These are phyloP conservation scores for Eupleurogrammus muticus DNA, from an alignment of 2,797 vertebrate species.

Conservation along the genomic window DNA sequence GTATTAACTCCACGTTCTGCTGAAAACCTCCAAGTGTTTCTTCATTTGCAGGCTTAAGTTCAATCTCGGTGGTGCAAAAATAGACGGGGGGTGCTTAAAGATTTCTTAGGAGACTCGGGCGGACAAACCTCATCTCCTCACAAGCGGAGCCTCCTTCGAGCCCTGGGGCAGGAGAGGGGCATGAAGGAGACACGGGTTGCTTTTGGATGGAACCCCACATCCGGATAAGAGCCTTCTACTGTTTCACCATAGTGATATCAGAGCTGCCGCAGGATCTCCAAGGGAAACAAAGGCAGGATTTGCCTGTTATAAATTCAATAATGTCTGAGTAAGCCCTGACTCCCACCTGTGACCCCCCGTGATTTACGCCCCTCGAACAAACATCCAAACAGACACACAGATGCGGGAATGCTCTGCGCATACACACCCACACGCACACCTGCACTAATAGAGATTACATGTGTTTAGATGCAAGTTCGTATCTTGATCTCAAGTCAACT, in stretches of 20 bases:
- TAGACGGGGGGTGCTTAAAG: constrained; percentile 18
- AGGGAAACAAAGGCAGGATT: constrained; percentile 71
- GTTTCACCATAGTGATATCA: constrained; percentile 54
- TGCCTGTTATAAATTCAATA: constrained; percentile 67
- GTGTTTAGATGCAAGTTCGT: constrained; percentile 59
- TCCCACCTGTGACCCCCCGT: constrained; percentile 36
- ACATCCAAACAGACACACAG: constrained; percentile 16
- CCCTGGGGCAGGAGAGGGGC: constrained; percentile 30
- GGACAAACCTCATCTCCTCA: constrained; percentile 19
- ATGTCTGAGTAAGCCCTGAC: constrained; percentile 45
- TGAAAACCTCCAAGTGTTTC: constrained; percentile 1
- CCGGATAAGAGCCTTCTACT: constrained; percentile 53
- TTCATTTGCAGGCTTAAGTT: constrained; percentile 9
- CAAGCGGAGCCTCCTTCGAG: constrained; percentile 20
- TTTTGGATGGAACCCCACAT: constrained; percentile 57
- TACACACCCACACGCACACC: constrained; percentile 29
- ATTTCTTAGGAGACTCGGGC: constrained; percentile 2
- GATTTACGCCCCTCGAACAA: constrained; percentile 32
- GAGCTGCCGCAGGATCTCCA: constrained; percentile 56
- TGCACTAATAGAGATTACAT: constrained; percentile 41
- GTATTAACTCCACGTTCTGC: constrained; percentile 31
- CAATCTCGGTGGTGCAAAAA: not conserved
- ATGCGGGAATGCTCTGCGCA: constrained; percentile 23
- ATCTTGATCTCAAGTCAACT: constrained; percentile 48
- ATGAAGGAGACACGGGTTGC: constrained; percentile 26